Evolutionary conservation across 2,113 vertebrate species (phyloP).

Genomic region (Vombatus ursinus): DNA sequence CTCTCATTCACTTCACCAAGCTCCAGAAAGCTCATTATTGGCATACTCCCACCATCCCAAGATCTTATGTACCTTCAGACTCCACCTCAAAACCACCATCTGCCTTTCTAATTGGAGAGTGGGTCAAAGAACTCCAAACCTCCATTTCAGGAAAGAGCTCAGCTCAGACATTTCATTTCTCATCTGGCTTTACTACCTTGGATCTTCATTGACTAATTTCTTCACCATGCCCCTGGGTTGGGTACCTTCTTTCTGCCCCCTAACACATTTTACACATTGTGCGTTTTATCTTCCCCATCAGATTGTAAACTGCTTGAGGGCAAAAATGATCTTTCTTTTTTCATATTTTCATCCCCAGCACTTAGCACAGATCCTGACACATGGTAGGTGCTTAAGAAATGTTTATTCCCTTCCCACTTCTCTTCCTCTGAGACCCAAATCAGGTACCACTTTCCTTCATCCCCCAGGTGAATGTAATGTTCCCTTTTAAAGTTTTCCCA

Average conservation of each 20-base stretch:
- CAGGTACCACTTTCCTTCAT: too few relatives aligned
- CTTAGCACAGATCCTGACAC: too few relatives aligned
- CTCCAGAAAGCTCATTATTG: not conserved
- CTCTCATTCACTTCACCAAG: not conserved
- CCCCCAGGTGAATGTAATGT: too few relatives aligned
- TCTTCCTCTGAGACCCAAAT: too few relatives aligned
- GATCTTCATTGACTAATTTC: not conserved
- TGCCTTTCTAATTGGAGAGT: not conserved
- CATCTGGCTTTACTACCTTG: not conserved
- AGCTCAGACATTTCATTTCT: not conserved
- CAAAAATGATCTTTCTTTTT: not conserved
- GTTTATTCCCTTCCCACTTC: too few relatives aligned
- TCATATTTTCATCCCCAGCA: not conserved
- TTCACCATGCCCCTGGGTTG: not conserved
- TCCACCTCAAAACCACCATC: not conserved
- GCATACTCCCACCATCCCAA: not conserved
- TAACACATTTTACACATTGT: not conserved
- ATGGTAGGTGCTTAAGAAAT: too few relatives aligned
- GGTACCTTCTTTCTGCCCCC: not conserved
- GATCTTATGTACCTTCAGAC: not conserved
- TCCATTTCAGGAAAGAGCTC: not conserved
- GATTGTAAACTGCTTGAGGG: not conserved
- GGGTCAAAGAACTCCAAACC: not conserved
- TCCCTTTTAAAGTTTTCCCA: too few relatives aligned
- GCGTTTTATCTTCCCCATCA: not conserved